Conservation (phyloP, 2,797 vertebrate genomes). For the Clarias laeviceps region DNA sequence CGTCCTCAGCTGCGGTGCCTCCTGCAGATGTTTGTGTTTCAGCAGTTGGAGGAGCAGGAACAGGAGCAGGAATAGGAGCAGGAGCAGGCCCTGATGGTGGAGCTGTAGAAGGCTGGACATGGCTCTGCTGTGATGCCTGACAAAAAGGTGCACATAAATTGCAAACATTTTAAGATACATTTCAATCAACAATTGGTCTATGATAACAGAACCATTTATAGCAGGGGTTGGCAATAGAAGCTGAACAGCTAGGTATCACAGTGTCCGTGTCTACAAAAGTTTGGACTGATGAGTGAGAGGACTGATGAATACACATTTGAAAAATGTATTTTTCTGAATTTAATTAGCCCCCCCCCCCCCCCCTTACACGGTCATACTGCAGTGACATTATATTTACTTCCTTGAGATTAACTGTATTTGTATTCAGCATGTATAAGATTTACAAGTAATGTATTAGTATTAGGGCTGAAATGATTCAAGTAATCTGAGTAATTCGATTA, state of each 20-base stretch:
- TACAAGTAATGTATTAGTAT: background rate
- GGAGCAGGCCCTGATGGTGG: conserved; percentile 37
- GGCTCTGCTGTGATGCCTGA: conserved; percentile 72
- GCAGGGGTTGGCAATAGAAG: background rate
- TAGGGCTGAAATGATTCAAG: too few relatives aligned
- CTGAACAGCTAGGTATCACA: background rate
- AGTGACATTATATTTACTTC: background rate
- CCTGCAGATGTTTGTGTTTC: conserved; percentile 43
- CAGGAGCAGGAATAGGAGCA: too few relatives aligned
- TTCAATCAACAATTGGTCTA: background rate
- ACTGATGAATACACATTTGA: background rate
- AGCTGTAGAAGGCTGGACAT: conserved; percentile 55
- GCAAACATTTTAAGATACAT: background rate
- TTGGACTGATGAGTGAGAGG: background rate
- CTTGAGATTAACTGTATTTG: background rate
- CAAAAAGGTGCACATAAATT: conserved; percentile 19
- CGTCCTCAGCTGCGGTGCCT: conserved; percentile 66
- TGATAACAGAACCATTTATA: background rate
- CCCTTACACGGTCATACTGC: background rate
- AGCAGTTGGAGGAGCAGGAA: conserved; percentile 49
- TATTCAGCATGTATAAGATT: background rate
- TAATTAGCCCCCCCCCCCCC: too few relatives aligned
- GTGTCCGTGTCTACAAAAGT: background rate
- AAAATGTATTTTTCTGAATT: background rate
- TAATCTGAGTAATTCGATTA: too few relatives aligned